Base-by-base conservation (phyloP, 2,113 vertebrate genomes). In the Cyprinodon tularosa region DNA sequence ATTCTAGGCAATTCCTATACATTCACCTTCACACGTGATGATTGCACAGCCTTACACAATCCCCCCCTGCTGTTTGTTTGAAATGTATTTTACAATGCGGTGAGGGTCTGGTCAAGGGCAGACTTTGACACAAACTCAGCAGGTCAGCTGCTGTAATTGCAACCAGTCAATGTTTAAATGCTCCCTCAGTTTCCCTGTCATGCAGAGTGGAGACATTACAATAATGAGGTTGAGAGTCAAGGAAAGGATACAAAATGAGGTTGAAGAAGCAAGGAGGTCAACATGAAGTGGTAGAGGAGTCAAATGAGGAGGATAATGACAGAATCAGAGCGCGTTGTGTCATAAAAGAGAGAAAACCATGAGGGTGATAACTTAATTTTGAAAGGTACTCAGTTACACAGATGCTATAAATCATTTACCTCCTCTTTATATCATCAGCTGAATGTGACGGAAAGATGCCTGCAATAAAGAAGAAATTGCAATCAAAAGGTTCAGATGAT, bases 81-180 rank as follows among this genome's bases (percentile, higher is more conserved):
- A 62, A n/a, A 38, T 20, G 69, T 4, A 50, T 67, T 12, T 83
- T 70, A 14, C 67, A 81, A 76, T 60, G 68, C 79, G 76, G 69
- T 76, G 50, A 40, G 63, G 83, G 82, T n/a, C 57, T 22, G 47
- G 81, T 85, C 84, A 89, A 89, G 86, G 87, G 74, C 81, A 88
- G 81, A 84, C 74, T 70, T 87, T 68, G 80, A 84, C 74, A 39
- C 50, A 59, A 85, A 72, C 83, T 79, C 90, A 87, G 89, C 86
- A 80, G 88, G 90, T 86, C 71, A 68, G 78, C 22, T 10, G 70
- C 74, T 75, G 68, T 91, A 90, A 92, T 89, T 81, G 85, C 82
- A 74, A 83, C 69, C 14, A 71, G 89, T 85, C 83, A 87, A 70
- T 74, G 82, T 84, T 87, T 89, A 86, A 88, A 83, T 86, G 80